phyloP scores from a whole-genome alignment of 2,888 invertebrate genomes.

The Nemapogon koenigi region DNA sequence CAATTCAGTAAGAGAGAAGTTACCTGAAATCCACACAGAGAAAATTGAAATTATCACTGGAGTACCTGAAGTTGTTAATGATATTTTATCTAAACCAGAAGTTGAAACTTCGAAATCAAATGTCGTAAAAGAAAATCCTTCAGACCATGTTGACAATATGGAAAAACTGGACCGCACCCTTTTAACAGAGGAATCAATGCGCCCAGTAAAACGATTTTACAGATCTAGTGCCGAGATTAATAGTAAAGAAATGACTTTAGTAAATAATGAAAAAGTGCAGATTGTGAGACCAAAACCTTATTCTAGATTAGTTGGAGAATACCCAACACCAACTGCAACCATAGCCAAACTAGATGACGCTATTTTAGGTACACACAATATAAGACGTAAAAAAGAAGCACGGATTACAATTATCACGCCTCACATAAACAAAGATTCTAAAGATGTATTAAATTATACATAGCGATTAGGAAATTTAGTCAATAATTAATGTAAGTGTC shows the following conservation, averaged over 20 bases:
- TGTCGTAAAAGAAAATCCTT: conserved; percentile 26
- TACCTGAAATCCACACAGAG: too few species aligned
- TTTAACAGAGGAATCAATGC: conserved; percentile 24
- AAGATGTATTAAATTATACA: conserved; percentile 24
- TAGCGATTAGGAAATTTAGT: conserved; percentile 28
- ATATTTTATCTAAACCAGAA: too few species aligned
- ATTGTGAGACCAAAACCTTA: conserved; percentile 41
- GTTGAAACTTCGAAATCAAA: too few species aligned
- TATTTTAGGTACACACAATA: conserved; percentile 31
- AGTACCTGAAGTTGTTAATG: too few species aligned
- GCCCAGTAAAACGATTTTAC: conserved; percentile 40
- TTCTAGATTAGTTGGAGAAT: conserved; percentile 35
- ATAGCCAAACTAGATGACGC: conserved; percentile 48
- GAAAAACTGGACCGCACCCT: conserved; percentile 32
- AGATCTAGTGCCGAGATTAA: conserved; percentile 45
- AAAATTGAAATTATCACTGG: too few species aligned
- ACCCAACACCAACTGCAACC: conserved; percentile 32
- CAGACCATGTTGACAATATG: conserved; percentile 32
- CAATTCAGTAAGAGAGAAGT: too few species aligned
- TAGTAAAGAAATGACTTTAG: conserved; percentile 33
- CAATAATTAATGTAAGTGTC: conserved; percentile 52
- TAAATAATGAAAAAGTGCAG: conserved; percentile 48
- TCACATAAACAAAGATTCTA: conserved; percentile 20
- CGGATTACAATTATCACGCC: conserved; percentile 26
- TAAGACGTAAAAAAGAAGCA: conserved; percentile 30